Conservation (phyloP, 2,888 invertebrate genomes). For the Lampropteryx suffumata region DNA sequence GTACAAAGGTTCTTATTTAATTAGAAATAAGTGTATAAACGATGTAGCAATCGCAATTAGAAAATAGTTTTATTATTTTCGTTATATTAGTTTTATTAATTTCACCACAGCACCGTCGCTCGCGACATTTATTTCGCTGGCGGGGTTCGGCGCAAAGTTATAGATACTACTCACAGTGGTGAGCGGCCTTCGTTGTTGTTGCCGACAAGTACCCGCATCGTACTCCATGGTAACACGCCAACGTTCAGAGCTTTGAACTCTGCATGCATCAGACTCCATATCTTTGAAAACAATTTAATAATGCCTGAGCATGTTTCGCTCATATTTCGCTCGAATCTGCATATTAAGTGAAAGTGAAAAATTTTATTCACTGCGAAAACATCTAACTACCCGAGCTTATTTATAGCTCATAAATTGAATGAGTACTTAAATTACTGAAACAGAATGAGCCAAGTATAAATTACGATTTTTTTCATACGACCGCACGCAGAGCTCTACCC, state of each 20-base stretch:
- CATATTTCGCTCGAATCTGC: constrained; percentile 21
- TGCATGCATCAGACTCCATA: constrained; percentile 13
- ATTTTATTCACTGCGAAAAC: constrained; percentile 16
- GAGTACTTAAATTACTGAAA: constrained; percentile 11
- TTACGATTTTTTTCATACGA: background rate
- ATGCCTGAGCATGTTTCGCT: constrained; percentile 18
- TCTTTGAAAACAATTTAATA: constrained; percentile 20
- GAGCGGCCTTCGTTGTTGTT: too few species aligned
- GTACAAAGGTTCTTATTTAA: too few species aligned
- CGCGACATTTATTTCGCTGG: too few species aligned
- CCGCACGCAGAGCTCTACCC: background rate
- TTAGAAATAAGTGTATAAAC: too few species aligned
- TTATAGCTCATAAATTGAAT: constrained; percentile 19
- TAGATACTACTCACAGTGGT: too few species aligned
- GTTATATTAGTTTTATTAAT: too few species aligned
- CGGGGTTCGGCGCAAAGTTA: too few species aligned
- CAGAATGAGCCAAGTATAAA: constrained; percentile 5
- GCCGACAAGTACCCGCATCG: too few species aligned
- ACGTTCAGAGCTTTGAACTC: constrained; percentile 3
- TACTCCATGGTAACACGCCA: too few species aligned
- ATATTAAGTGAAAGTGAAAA: constrained; percentile 17
- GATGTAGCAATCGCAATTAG: too few species aligned
- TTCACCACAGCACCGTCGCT: too few species aligned
- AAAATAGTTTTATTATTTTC: too few species aligned
- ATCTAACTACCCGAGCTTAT: constrained; percentile 6